Evolutionary conservation across 2,113 vertebrate genomes (phyloP).

Genomic region (Mola mola): DNA sequence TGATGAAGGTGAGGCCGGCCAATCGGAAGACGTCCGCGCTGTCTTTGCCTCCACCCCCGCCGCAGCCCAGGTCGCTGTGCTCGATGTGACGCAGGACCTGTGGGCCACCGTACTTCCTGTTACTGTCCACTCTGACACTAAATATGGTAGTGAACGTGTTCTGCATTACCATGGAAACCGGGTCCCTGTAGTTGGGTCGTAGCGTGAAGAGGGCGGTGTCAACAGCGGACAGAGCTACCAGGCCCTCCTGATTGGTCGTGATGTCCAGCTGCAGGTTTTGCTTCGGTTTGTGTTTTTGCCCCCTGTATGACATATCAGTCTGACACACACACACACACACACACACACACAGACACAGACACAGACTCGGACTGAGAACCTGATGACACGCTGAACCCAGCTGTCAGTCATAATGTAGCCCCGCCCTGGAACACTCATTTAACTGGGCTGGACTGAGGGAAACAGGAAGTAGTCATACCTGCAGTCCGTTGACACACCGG

Average conservation of each 20-base stretch:
- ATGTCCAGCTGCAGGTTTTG: conserved; percentile 76
- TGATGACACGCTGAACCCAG: not conserved
- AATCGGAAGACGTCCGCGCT: conserved; percentile 85
- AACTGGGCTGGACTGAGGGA: too few relatives aligned
- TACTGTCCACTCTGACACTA: not conserved
- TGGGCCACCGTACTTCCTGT: conserved; percentile 19
- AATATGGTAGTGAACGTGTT: too few relatives aligned
- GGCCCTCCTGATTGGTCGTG: conserved; percentile 73
- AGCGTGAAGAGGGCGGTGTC: conserved; percentile 86
- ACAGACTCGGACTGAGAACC: too few relatives aligned
- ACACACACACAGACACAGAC: conserved; percentile 10
- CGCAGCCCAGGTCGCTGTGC: conserved; percentile 90
- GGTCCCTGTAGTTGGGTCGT: conserved; percentile 65
- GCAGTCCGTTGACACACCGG: conserved; percentile 86
- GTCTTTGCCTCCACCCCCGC: conserved; percentile 89
- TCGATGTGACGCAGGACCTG: conserved; percentile 87
- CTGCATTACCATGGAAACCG: conserved; percentile 65
- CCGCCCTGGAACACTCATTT: too few relatives aligned
- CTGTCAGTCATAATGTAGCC: too few relatives aligned
- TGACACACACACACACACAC: conserved; percentile 56
- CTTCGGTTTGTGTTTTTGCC: conserved; percentile 75
- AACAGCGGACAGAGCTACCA: conserved; percentile 86
- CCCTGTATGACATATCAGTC: conserved; percentile 74
- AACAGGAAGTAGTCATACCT: conserved; percentile 59
- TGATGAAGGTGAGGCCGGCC: conserved; percentile 91